Evolutionary conservation across 2,113 vertebrate genomes (phyloP).

Genomic region (Furnarius figulus): DNA sequence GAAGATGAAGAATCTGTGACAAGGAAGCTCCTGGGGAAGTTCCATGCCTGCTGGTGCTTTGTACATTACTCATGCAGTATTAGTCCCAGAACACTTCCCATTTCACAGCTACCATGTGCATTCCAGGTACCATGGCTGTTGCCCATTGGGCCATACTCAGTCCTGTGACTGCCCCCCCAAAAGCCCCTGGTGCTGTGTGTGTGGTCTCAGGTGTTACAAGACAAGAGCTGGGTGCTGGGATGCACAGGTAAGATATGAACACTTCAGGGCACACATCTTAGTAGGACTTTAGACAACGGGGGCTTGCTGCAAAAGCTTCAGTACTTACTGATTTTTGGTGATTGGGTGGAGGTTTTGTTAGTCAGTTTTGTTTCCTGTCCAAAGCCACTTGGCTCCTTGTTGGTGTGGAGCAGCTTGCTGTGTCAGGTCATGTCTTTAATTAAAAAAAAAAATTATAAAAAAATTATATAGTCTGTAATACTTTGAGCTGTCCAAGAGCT

Average conservation of each 20-base stretch:
- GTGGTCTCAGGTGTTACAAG: background rate
- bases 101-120: background rate
- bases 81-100: background rate
- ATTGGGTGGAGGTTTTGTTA: background rate
- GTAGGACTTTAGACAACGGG: background rate
- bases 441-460: background rate
- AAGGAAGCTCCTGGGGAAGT: background rate
- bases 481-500: background rate
- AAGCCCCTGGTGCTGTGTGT: accelerated
- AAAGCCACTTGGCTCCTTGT: background rate
- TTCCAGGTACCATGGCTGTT: background rate
- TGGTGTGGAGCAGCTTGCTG: background rate
- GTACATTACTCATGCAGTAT: background rate
- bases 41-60: background rate
- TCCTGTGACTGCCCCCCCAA: background rate
- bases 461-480: background rate
- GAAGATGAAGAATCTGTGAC: background rate
- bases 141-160: background rate
- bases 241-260: background rate
- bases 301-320: background rate
- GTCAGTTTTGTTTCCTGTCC: background rate
- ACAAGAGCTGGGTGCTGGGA: background rate
- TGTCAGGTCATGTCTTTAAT: background rate
- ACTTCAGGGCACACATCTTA: background rate
- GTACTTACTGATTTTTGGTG: background rate